phyloP scores from a whole-genome alignment of 2,888 invertebrate genomes.

The Penaeus monodon region DNA sequence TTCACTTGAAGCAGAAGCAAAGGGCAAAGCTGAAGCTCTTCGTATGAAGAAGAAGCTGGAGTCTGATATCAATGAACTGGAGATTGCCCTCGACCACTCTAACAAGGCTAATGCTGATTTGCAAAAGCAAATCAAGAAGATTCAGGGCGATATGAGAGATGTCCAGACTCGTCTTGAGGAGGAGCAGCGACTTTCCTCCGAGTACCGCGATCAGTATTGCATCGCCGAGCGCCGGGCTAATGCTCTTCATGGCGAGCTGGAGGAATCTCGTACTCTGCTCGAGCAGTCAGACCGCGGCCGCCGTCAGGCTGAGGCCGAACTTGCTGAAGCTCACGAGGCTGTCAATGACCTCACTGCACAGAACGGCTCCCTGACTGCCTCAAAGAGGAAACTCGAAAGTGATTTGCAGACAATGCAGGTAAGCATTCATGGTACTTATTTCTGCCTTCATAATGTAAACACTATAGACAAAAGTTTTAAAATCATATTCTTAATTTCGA shows the following conservation, averaged over 20 bases:
- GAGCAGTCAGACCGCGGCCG: constrained; percentile 99
- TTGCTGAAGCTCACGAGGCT: constrained; percentile 97
- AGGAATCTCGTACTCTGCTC: constrained; percentile 95
- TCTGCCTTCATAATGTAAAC: too few relatives aligned
- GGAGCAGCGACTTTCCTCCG: constrained; percentile 97
- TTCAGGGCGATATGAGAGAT: constrained; percentile 98
- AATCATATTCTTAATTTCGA: background rate
- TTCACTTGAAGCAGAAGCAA: constrained; percentile 75
- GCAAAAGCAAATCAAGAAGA: constrained; percentile 76
- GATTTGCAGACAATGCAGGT: constrained; percentile 97
- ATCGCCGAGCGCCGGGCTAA: constrained; percentile 98
- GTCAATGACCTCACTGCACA: constrained; percentile 90
- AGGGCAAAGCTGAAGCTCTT: constrained; percentile 75
- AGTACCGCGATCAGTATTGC: constrained; percentile 96
- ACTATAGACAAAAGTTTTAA: too few relatives aligned
- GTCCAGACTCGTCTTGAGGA: constrained; percentile 96
- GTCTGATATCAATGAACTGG: constrained; percentile 76
- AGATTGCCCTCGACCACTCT: constrained; percentile 75
- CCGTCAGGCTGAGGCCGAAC: constrained; percentile 97
- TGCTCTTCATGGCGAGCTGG: constrained; percentile 96
- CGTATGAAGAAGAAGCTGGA: constrained; percentile 77
- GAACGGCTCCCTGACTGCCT: constrained; percentile 92
- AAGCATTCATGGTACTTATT: constrained; percentile 14
- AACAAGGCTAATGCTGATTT: constrained; percentile 73
- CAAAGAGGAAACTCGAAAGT: constrained; percentile 99